phyloP scores from a whole-genome alignment of 2,797 vertebrate species.

The Rhinella marina region DNA sequence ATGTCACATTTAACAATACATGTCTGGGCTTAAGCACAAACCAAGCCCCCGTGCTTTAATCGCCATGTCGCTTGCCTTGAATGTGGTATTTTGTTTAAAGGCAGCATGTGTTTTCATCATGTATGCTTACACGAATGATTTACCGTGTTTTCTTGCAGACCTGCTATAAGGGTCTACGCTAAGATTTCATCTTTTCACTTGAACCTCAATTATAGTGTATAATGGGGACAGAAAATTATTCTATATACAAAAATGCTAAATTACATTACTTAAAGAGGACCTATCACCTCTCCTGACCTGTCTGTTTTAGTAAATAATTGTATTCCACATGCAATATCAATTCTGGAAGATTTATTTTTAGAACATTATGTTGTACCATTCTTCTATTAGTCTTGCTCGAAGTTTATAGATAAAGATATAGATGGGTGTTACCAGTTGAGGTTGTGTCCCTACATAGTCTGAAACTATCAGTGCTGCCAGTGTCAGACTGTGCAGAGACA shows the following conservation, averaged over 20 bases:
- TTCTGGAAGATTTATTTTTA: too few relatives aligned
- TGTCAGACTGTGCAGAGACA: too few relatives aligned
- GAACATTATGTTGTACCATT: too few relatives aligned
- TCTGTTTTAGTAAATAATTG: too few relatives aligned
- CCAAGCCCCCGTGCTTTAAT: slow-evolving; percentile 73
- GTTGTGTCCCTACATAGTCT: too few relatives aligned
- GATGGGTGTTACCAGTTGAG: too few relatives aligned
- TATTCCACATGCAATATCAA: too few relatives aligned
- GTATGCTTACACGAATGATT: slow-evolving; percentile 29
- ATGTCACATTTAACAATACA: slow-evolving; percentile 95
- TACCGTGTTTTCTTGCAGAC: neutral
- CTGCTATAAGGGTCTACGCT: neutral
- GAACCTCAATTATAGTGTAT: neutral
- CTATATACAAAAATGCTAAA: neutral
- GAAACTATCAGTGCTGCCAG: too few relatives aligned
- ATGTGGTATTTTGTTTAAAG: slow-evolving; percentile 70
- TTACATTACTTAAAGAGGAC: neutral
- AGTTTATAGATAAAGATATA: too few relatives aligned
- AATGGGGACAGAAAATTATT: neutral
- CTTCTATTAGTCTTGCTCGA: too few relatives aligned
- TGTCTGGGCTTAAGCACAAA: slow-evolving; percentile 82
- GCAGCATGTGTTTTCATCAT: slow-evolving; percentile 66
- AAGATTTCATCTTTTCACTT: neutral
- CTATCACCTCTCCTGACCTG: too few relatives aligned
- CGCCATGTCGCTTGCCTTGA: slow-evolving; percentile 76